Evolutionary conservation across 35 echinoderm and acorn worm genomes (phyloP), one percentile per base, ranked within the genome.

Genomic region (Heliocidaris tuberculata): DNA sequence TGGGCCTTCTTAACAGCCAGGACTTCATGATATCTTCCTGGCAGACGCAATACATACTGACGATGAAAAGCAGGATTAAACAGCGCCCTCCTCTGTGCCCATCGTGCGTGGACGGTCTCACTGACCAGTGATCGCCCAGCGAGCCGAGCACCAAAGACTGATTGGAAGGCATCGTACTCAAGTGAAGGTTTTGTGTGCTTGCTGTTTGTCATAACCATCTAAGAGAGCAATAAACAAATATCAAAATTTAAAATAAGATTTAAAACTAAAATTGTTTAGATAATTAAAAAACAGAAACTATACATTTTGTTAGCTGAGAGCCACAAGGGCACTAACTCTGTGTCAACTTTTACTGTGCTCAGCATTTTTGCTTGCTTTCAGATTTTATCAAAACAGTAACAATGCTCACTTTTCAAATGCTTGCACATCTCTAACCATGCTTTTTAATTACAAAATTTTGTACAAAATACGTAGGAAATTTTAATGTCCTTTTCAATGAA

Each of bases 21-120:
- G 24, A 89, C n/a, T n/a, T n/a, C 15, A 89, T 42, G 47, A 13
- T 7, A 47, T 47, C 16, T 85, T 21, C 13, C 85, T 86, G 35
- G 27, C 65, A 47, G 47, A 17, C 6, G 19, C 13, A 4, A 92
- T 48, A 96, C 96, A 90, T 97, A 98, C 97, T 97, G 97, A 56
- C 97, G 96, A 93, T 97, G 93, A 59, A 98, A 98, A 32, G 97
- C 95, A 48, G 97, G 96, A 85, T 96, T 98, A 32, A 98, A 98
- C 32, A 98, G 85, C n/a, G 93, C 92, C 17, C 96, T 32, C 19
- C 94, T 91, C 89, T 94, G 56, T 31, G 90, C 49, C 97, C 97
- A 98, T 93, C 49, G 90, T 21, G 86, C 60, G 56, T 97, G 95
- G 86, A 97, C 94, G 9, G 85, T 71, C 89, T 97, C 97, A 47